Evolutionary conservation across 2,797 vertebrate species (phyloP).

Genomic region (Brachyalestes nurse): DNA sequence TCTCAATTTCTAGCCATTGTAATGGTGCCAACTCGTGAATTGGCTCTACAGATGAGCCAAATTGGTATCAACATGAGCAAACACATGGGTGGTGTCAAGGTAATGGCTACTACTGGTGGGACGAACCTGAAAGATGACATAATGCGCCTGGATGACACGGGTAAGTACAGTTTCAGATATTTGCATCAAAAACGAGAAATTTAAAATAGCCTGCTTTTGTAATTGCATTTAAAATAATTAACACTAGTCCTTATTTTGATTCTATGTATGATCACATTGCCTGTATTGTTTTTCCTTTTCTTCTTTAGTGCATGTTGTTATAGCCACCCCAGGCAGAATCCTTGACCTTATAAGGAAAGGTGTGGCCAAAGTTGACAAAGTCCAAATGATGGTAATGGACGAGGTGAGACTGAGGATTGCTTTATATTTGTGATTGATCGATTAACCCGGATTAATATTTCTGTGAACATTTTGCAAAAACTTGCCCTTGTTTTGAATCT

Average conservation of each 20-base stretch:
- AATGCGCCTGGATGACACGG: slow-evolving; percentile 79
- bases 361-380: slow-evolving; percentile 80
- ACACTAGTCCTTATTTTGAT: background rate
- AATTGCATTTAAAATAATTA: background rate
- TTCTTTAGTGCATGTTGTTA: slow-evolving; percentile 80
- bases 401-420: slow-evolving; percentile 70
- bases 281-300: background rate
- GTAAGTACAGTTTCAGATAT: slow-evolving; percentile 50
- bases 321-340: slow-evolving; percentile 84
- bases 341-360: slow-evolving; percentile 85
- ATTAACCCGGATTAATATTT: too few relatives aligned
- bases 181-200: too few relatives aligned
- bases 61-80: slow-evolving; percentile 80
- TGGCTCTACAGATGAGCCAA: slow-evolving; percentile 80
- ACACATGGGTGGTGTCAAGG: slow-evolving; percentile 77
- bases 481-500: too few relatives aligned
- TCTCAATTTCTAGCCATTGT: slow-evolving; percentile 68
- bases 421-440: too few relatives aligned
- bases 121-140: slow-evolving; percentile 81
- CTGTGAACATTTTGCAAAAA: too few relatives aligned
- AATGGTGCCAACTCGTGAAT: slow-evolving; percentile 79
- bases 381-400: slow-evolving; percentile 87
- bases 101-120: slow-evolving; percentile 81
- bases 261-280: background rate
- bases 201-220: background rate